Evolutionary conservation across 1,140 invertebrate species (phyloP), one percentile per base, ranked within the genome.

Genomic region (Marisa cornuarietis): DNA sequence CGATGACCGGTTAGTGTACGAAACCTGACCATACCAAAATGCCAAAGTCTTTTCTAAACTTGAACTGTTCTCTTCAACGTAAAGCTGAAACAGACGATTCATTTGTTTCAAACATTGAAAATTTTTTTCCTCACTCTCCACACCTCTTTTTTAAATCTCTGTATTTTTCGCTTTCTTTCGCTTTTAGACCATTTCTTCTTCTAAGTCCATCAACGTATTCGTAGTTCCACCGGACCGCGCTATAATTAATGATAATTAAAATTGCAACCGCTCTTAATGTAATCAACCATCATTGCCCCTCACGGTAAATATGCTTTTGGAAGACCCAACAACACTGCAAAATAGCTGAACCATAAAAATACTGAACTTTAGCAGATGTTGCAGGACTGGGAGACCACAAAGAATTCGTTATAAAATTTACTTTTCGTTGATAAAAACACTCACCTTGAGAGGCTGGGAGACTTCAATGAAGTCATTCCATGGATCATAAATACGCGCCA

Each of bases 381-480:
- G 31, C 31, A 42, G 31, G 31, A 42, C 2, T 42, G 31, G 31
- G 31, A 4, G 31, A 42, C 0, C 31, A 42, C 31, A 42, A 42
- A 42, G 31, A 42, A 6, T 42, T 4, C 31, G 6, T 42, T 6
- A 6, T 42, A 42, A 42, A 42, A 42, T 42, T 42, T 42, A 42
- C 31, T 42, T 42, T 42, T 42, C 31, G 6, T 42, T n/a, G 18
- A 63, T 18, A 63, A n/a, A n/a, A 73, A 6, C 18, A 61, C 74
- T 62, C 42, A 76, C 74, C 20, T n/a, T 62, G 54, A 76, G 51
- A 62, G 16, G 14, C 11, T 31, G 24, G 54, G 74, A n/a, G 0
- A 76, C 74, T 62, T 76, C 74, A 8, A 58, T 42, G 61, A 63
- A 76, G 42, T 76, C 74, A 24, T 76, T 52, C 16, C 62, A 61